These are phyloP conservation scores for Aquatica leii DNA, from an alignment of 2,888 invertebrate genomes.

Conservation along the genomic window DNA sequence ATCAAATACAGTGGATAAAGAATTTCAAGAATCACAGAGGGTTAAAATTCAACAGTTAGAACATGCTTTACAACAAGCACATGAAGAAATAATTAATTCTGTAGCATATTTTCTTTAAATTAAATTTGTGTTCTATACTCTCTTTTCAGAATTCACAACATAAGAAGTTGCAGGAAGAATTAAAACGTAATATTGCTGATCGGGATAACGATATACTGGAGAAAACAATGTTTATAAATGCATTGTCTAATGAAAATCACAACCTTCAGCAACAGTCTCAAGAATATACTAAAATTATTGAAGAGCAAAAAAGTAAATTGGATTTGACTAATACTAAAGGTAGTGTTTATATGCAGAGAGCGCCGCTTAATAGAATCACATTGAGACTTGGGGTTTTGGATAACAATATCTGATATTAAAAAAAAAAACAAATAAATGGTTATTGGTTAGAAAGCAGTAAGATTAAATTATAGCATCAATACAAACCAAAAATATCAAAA, in stretches of 20 bases:
- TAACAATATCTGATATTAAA: too few species aligned
- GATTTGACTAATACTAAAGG: background rate
- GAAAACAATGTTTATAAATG: slow-evolving; percentile 40
- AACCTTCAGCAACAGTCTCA: slow-evolving; percentile 39
- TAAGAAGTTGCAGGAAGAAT: slow-evolving; percentile 33
- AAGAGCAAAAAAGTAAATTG: slow-evolving; percentile 22
- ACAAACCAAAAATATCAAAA: too few species aligned
- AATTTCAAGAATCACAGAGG: slow-evolving; percentile 42
- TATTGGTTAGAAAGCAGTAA: too few species aligned
- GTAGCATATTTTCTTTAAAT: too few species aligned
- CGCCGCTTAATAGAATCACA: too few species aligned
- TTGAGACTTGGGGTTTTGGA: too few species aligned
- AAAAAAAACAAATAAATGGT: too few species aligned
- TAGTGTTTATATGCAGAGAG: too few species aligned
- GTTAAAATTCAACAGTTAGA: slow-evolving; percentile 41
- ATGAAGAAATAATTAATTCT: slow-evolving; percentile 13
- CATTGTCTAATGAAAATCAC: slow-evolving; percentile 41
- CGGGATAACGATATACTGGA: slow-evolving; percentile 39
- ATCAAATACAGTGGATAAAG: slow-evolving; percentile 42
- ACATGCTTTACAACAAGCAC: slow-evolving; percentile 32
- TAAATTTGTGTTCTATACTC: too few species aligned
- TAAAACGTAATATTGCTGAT: slow-evolving; percentile 31
- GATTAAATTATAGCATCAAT: too few species aligned
- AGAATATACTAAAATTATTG: slow-evolving; percentile 38
- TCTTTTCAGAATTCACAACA: slow-evolving; percentile 41